These are phyloP conservation scores for Paraplagusia blochii DNA, from an alignment of 2,113 vertebrate species.

Conservation along the genomic window DNA sequence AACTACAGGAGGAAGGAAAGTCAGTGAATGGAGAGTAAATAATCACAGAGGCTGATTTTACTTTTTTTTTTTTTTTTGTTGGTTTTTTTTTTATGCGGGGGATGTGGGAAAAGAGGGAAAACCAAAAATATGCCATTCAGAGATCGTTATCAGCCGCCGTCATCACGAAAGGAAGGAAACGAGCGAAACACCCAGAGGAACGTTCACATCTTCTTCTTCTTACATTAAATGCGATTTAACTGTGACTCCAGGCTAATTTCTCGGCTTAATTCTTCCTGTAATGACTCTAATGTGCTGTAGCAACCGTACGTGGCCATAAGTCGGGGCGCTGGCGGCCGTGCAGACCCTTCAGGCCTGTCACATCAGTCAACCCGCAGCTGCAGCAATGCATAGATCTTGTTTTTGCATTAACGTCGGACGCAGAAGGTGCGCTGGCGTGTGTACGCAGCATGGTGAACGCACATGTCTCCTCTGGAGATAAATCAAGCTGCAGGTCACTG, in stretches of 20 bases:
- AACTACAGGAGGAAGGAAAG: conserved; percentile 42
- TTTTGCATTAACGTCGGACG: conserved; percentile 12
- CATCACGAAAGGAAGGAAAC: conserved; percentile 18
- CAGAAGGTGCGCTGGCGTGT: conserved; percentile 13
- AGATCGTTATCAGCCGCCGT: conserved; percentile 21
- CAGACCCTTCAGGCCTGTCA: conserved; percentile 51
- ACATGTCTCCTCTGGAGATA: background rate
- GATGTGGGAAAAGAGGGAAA: conserved; percentile 7
- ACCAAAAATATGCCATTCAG: conserved; percentile 1
- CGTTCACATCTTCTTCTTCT: conserved; percentile 35
- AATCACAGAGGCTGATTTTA: conserved; percentile 14
- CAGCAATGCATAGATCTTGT: conserved; percentile 13
- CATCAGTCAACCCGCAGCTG: conserved; percentile 46
- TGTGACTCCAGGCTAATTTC: conserved; percentile 38
- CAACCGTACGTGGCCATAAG: conserved; percentile 43
- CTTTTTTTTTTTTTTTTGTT: no score
- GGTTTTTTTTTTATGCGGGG: background rate
- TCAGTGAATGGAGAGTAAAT: conserved; percentile 19
- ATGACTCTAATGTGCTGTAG: conserved; percentile 43
- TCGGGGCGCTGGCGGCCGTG: conserved; percentile 34
- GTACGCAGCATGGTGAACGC: background rate
- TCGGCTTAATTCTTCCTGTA: conserved; percentile 49
- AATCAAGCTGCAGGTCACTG: conserved; percentile 21
- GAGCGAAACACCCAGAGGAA: conserved; percentile 4
- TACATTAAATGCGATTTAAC: conserved; percentile 33